phyloP scores from a whole-genome alignment of 2,113 vertebrate genomes.

The Phalacrocorax aristotelis region DNA sequence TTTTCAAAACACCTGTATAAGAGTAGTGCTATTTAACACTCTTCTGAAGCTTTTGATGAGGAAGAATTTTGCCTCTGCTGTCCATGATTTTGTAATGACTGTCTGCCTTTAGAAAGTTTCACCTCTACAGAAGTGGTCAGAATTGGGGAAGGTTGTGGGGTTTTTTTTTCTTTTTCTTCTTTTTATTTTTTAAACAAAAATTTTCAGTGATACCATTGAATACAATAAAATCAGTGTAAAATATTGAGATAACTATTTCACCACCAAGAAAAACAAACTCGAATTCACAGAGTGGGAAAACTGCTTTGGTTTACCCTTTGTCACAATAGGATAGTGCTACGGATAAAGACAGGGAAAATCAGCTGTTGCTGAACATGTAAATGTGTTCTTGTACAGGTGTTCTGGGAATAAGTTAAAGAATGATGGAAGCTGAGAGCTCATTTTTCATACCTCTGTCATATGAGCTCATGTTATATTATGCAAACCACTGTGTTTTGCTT shows the following conservation, averaged over 20 bases:
- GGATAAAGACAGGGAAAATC: neutral
- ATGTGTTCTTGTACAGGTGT: neutral
- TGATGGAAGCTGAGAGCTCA: neutral
- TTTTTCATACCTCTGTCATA: neutral
- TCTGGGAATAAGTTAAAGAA: neutral
- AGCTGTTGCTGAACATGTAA: neutral
- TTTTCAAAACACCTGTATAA: neutral
- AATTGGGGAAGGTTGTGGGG: neutral
- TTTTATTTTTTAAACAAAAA: neutral
- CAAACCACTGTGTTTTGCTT: neutral
- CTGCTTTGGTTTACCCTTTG: neutral
- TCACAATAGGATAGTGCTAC: neutral
- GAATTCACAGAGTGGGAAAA: neutral
- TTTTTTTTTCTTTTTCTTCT: neutral
- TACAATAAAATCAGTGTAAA: neutral
- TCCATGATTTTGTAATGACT: neutral
- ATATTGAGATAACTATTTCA: neutral
- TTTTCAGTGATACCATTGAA: neutral
- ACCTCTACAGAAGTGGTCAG: neutral
- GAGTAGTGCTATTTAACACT: neutral
- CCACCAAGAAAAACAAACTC: neutral
- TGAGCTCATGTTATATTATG: neutral
- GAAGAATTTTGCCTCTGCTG: neutral
- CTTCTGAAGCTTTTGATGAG: neutral
- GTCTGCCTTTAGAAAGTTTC: neutral